phyloP scores from a whole-genome alignment of 2,113 vertebrate genomes.

The Bucco capensis region DNA sequence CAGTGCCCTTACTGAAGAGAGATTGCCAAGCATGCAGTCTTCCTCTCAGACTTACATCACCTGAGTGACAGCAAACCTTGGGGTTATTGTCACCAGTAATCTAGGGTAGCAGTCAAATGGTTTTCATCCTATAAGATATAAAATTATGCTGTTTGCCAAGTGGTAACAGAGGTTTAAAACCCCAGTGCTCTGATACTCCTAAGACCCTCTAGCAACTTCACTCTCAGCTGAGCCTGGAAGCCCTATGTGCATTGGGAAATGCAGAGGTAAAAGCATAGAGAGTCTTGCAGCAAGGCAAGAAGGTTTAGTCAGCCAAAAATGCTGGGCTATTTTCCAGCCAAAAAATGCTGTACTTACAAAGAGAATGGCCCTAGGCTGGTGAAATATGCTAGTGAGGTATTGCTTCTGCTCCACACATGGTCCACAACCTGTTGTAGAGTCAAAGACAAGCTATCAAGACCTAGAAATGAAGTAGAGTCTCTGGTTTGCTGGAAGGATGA shows the following conservation, averaged over 20 bases:
- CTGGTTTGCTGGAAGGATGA: neutral
- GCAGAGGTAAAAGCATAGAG: neutral
- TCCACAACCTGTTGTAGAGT: neutral
- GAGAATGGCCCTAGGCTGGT: neutral
- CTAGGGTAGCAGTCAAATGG: neutral
- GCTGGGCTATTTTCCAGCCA: neutral
- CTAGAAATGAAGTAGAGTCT: neutral
- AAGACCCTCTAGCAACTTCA: neutral
- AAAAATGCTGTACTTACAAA: neutral
- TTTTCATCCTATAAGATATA: neutral
- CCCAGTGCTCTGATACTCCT: neutral
- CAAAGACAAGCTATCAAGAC: neutral
- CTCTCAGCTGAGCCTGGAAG: neutral
- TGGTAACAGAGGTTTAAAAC: neutral
- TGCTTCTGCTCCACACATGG: neutral
- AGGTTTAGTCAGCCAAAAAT: neutral
- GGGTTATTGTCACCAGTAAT: neutral
- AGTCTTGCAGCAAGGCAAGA: neutral
- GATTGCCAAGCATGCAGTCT: neutral
- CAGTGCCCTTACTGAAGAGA: accelerated
- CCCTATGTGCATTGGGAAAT: neutral
- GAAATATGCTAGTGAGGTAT: neutral
- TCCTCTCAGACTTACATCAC: neutral
- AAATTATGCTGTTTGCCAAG: neutral
- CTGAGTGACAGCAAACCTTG: neutral